These are phyloP conservation scores for Stegastes partitus DNA, from an alignment of 2,113 vertebrate species.

Conservation along the genomic window DNA sequence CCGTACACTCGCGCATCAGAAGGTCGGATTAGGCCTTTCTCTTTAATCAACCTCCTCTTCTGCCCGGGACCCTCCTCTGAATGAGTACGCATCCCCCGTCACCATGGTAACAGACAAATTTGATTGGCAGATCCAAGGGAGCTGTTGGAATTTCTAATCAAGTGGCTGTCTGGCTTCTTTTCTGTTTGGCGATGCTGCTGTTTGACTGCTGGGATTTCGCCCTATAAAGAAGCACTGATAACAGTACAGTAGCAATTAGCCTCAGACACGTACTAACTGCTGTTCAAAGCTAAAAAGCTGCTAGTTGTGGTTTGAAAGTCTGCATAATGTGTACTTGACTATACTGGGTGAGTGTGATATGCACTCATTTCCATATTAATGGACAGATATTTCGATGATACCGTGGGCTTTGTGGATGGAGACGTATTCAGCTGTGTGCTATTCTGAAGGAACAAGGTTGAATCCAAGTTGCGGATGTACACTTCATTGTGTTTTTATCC, in stretches of 20 bases:
- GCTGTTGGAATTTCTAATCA: constrained; percentile 75
- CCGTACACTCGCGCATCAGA: constrained; percentile 28
- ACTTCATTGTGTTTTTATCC: constrained; percentile 21
- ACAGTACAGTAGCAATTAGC: constrained; percentile 61
- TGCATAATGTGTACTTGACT: constrained; percentile 10
- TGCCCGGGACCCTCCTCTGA: constrained; percentile 23
- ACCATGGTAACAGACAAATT: constrained; percentile 61
- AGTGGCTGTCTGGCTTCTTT: constrained; percentile 64
- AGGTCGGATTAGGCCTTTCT: constrained; percentile 30
- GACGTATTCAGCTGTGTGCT: constrained; percentile 17
- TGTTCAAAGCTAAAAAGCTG: constrained; percentile 46
- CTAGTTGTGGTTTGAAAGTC: constrained; percentile 33
- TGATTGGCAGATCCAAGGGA: constrained; percentile 74
- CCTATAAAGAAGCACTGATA: constrained; percentile 53
- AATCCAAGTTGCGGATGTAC: constrained; percentile 10
- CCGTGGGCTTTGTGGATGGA: constrained; percentile 27
- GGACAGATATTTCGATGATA: constrained; percentile 42
- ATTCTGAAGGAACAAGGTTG: constrained; percentile 37
- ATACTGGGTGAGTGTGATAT: constrained; percentile 38
- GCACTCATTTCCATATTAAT: constrained; percentile 64
- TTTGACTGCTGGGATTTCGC: constrained; percentile 63
- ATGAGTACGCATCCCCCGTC: constrained; percentile 49
- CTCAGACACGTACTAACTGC: constrained; percentile 37
- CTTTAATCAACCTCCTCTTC: constrained; percentile 66
- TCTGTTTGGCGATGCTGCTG: constrained; percentile 61